Evolutionary conservation across 1,140 invertebrate genomes (phyloP).

Genomic region (Marisa cornuarietis): DNA sequence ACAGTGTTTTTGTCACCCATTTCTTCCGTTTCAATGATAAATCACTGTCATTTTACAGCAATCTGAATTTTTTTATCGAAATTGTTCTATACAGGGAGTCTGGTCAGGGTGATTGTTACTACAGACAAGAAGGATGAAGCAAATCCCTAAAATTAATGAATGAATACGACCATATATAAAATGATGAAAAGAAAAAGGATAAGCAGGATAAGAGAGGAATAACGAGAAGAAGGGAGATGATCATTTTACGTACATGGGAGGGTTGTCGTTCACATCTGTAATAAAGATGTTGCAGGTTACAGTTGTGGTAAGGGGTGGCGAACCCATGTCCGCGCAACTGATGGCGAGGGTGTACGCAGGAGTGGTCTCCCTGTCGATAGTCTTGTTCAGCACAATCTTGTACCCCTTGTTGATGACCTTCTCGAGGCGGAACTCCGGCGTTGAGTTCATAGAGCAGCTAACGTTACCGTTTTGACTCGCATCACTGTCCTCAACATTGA

Average conservation of each 20-base stretch:
- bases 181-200: background rate
- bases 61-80: too few species aligned
- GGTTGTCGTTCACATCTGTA: slow-evolving; percentile 43
- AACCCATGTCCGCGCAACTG: slow-evolving; percentile 58
- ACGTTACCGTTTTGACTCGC: slow-evolving; percentile 47
- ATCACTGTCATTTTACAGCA: background rate
- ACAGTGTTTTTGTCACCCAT: background rate
- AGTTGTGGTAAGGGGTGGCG: slow-evolving; percentile 60
- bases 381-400: slow-evolving; percentile 36
- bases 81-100: too few species aligned
- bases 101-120: too few species aligned
- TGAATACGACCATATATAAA: background rate
- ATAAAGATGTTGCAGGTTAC: slow-evolving; percentile 85
- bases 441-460: slow-evolving; percentile 36
- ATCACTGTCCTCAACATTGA: slow-evolving; percentile 52
- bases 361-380: slow-evolving; percentile 81
- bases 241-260: slow-evolving; percentile 19
- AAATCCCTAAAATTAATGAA: background rate
- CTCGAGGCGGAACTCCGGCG: slow-evolving; percentile 35
- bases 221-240: background rate
- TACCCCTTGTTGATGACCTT: slow-evolving; percentile 37
- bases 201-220: background rate
- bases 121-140: background rate
- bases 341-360: slow-evolving; percentile 81
- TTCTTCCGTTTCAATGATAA: background rate